Base-by-base conservation (phyloP, 2,113 vertebrate genomes). In the rat (Rattus norvegicus) region DNA sequence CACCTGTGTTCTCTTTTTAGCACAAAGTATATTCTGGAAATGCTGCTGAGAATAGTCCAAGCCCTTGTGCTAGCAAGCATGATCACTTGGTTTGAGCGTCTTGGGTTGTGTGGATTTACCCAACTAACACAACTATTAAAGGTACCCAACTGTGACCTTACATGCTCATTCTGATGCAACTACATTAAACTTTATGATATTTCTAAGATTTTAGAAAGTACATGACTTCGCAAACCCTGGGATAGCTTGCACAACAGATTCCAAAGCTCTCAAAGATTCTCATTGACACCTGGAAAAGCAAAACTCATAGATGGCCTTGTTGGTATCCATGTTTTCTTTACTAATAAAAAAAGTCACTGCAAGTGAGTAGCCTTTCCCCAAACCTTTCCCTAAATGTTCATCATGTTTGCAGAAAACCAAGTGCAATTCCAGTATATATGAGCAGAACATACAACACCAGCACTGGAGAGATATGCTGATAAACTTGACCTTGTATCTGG, bases 301-400 rank as follows among this genome's bases (percentile, higher is more conserved):
- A 0, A 2, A 4, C 7, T 70, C 56, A 2, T 3, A 5, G n/a
- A 22, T 11, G 52, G 7, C 12, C 14, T 49, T 24, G 36, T 3
- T 39, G 36, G 13, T 47, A 12, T 20, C 39, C 39, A 30, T 1
- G 16, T 39, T 83, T 28, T 83, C 36, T n/a, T 28, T 39, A 14
- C 59, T 39, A 26, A 83, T 26, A 83, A 39, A 22, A 14, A 83
- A 39, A 39, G 1, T 1, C 19, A 26, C 33, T 59, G 33, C 54
- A n/a, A n/a, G 1, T 16, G 36, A 83, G 56, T 83, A 39, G 33
- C 54, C 2, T 2, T 14, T 61, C 1, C 22, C 80, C 54, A 24
- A 26, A 61, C 5, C 7, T 39, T 47, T 30, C 16, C 14, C 39
- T 72, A 72, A 72, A n/a, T 72, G 70, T n/a, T 67, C 61, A 9